Percentiles rank a stretch among this genome's conserved stretches.
Evolutionary conservation across 30 jellyfish, hydroid and myxozoan species (phyloP).

Genomic region (Chironex yamaguchii): DNA sequence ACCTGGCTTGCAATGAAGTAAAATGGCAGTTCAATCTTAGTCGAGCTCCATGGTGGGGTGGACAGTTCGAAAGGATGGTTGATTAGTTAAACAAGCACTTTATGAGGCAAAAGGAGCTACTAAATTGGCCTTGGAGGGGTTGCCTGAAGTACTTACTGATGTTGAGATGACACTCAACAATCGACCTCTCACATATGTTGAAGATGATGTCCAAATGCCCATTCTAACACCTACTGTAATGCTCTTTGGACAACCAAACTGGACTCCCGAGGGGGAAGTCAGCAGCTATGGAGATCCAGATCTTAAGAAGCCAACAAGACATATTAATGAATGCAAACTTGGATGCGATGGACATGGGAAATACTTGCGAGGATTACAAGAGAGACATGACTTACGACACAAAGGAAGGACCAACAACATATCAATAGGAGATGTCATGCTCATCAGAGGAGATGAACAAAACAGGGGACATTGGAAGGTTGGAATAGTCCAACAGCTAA

Average conservation of each 20-base stretch:
- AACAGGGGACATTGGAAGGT: constrained; percentile 60
- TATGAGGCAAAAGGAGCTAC: constrained; percentile 62
- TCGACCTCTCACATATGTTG: constrained; percentile 70
- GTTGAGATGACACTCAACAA: constrained; percentile 65
- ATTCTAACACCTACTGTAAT: constrained; percentile 59
- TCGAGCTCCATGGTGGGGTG: constrained; percentile 87
- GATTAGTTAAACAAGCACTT: constrained; percentile 75
- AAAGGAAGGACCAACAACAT: not conserved
- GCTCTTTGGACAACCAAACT: constrained; percentile 66
- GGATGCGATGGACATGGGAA: constrained; percentile 67
- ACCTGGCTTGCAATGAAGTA: constrained; percentile 44
- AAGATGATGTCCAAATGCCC: constrained; percentile 68
- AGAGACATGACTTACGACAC: constrained; percentile 52
- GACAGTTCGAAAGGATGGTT: constrained; percentile 76
- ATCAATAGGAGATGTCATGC: constrained; percentile 56
- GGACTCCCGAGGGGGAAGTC: constrained; percentile 41
- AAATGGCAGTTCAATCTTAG: constrained; percentile 81
- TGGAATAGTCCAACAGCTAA: constrained; percentile 29
- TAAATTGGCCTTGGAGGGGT: constrained; percentile 20
- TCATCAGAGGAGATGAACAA: constrained; percentile 57
- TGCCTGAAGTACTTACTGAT: constrained; percentile 55
- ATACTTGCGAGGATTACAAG: constrained; percentile 51
- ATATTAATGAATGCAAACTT: constrained; percentile 51
- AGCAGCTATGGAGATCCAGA: constrained; percentile 44
- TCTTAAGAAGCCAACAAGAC: constrained; percentile 52